Percentiles rank a stretch among this genome's conserved stretches.
phyloP scores from a whole-genome alignment of 1,140 invertebrate genomes.

The Ruditapes philippinarum region DNA sequence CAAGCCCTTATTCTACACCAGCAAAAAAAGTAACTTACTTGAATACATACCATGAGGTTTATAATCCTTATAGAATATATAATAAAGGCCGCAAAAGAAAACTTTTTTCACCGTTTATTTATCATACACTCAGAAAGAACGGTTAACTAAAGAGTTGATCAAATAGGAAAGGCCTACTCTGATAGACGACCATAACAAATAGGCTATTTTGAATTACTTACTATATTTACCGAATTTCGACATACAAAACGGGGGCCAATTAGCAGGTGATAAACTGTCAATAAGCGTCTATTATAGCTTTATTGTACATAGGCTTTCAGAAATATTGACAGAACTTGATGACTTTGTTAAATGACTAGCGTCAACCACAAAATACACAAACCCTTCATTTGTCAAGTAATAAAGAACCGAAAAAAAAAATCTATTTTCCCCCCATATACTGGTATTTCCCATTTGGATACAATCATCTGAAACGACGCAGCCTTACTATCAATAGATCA shows the following conservation, averaged over 20 bases:
- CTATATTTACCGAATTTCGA: neutral
- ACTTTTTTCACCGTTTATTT: no score
- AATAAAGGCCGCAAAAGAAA: no score
- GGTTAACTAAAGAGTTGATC: neutral
- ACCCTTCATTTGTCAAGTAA: constrained; percentile 35
- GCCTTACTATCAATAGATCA: constrained; percentile 4
- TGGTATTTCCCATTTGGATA: constrained; percentile 33
- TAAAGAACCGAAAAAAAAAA: constrained; percentile 1
- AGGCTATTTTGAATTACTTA: constrained; percentile 3
- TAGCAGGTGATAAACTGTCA: neutral
- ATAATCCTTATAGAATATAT: no score
- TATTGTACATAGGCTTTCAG: neutral
- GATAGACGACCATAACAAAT: neutral
- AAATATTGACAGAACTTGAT: constrained; percentile 30
- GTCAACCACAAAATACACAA: neutral
- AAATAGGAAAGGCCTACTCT: neutral
- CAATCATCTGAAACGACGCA: constrained; percentile 2
- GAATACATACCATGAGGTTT: no score
- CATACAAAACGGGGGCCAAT: constrained; percentile 25
- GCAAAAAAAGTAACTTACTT: no score
- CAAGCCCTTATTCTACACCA: no score
- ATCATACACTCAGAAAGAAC: no score
- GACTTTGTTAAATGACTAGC: constrained; percentile 26
- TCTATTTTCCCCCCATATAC: constrained; percentile 30
- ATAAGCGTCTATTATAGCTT: neutral